phyloP scores from a whole-genome alignment of 1,140 invertebrate genomes.

The Neoseiulus cucumeris region DNA sequence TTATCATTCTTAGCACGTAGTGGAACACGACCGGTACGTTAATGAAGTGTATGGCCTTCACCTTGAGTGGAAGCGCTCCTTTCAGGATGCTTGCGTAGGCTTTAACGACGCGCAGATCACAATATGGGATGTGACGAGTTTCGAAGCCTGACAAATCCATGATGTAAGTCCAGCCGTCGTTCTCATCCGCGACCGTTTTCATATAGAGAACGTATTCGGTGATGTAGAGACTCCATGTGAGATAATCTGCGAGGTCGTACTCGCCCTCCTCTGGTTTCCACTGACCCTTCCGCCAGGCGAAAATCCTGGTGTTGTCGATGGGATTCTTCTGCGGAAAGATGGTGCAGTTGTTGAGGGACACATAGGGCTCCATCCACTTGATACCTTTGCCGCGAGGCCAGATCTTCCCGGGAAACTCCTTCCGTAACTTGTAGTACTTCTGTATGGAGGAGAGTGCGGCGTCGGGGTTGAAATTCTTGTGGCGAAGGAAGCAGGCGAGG shows the following conservation, averaged over 20 bases:
- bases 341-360: not conserved
- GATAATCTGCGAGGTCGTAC: not conserved
- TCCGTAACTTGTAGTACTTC: conserved; percentile 6
- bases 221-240: conserved; percentile 7
- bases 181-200: not conserved
- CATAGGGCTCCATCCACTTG: conserved; percentile 1
- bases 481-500: not conserved
- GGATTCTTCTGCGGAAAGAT: not conserved
- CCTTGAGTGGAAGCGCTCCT: not conserved
- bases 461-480: not conserved
- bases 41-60: not conserved
- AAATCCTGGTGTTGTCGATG: not conserved
- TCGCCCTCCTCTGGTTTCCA: not conserved
- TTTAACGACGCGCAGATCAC: not conserved
- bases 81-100: not conserved
- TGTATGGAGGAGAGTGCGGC: not conserved
- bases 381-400: not conserved
- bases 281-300: not conserved
- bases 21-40: not conserved
- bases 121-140: not conserved
- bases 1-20: not conserved
- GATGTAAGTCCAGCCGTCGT: not conserved
- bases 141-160: conserved; percentile 9
- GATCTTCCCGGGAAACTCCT: conserved; percentile 5
- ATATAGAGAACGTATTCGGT: not conserved